Conservation (phyloP, 2,113 vertebrate genomes). For the Zosterops borbonicus region DNA sequence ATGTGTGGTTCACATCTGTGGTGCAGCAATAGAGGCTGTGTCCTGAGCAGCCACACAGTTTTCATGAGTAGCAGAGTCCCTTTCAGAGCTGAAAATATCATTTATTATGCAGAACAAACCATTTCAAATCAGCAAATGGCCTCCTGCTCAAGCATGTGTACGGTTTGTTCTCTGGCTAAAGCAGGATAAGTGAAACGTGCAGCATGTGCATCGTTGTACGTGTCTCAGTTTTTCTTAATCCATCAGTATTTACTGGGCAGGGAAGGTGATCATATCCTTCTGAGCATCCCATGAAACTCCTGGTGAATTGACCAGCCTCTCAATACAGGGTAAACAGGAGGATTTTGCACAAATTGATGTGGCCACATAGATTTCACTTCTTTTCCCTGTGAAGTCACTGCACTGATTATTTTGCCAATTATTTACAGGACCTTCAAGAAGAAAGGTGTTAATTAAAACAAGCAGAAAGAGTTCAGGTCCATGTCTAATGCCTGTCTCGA, state of each 20-base stretch:
- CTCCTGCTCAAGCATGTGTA: neutral
- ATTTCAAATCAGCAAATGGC: neutral
- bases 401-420: conserved; percentile 2
- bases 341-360: neutral
- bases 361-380: neutral
- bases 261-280: neutral
- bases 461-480: neutral
- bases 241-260: neutral
- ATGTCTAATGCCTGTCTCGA: neutral
- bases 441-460: conserved; percentile 30
- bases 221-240: neutral
- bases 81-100: neutral
- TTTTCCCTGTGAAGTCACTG: neutral
- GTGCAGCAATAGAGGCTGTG: neutral
- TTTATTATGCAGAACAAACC: neutral
- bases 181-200: neutral
- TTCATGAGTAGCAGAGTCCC: neutral
- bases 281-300: neutral
- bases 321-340: neutral
- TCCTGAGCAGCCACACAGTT: neutral
- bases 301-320: neutral
- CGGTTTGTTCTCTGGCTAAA: neutral
- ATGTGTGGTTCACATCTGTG: neutral
- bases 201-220: fast-evolving
- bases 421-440: neutral